Evolutionary conservation across 2,888 invertebrate species (phyloP).

Genomic region (Phyllotreta striolata): DNA sequence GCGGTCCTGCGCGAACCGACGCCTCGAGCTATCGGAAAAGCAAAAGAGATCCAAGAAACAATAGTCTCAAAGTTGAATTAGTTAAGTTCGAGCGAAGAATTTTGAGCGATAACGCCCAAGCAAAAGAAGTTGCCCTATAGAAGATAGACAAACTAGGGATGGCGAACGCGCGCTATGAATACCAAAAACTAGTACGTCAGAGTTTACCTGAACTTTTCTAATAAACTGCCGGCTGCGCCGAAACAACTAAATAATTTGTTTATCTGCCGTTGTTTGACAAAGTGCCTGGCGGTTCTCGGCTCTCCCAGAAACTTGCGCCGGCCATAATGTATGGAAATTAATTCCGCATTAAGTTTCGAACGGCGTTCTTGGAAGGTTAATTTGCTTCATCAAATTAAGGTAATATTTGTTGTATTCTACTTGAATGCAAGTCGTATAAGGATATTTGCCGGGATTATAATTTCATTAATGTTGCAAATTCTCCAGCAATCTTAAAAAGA

Average conservation of each 20-base stretch:
- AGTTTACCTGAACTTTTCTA: slow-evolving; percentile 52
- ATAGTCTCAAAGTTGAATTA: slow-evolving; percentile 63
- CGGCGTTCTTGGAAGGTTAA: slow-evolving; percentile 9
- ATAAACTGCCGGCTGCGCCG: slow-evolving; percentile 47
- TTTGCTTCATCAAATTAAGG: slow-evolving; percentile 10
- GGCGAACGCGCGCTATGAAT: slow-evolving; percentile 51
- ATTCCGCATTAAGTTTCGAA: slow-evolving; percentile 8
- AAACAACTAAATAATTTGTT: slow-evolving; percentile 38
- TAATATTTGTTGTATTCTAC: background rate
- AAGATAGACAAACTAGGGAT: slow-evolving; percentile 54
- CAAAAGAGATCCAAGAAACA: slow-evolving; percentile 49
- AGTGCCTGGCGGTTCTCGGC: slow-evolving; percentile 1
- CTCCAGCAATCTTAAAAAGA: no score
- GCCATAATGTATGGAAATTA: slow-evolving; percentile 18
- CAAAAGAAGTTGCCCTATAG: slow-evolving; percentile 58
- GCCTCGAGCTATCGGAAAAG: slow-evolving; percentile 13
- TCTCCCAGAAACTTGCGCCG: background rate
- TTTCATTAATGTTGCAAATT: no score
- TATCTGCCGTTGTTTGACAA: slow-evolving; percentile 23
- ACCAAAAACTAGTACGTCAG: slow-evolving; percentile 44
- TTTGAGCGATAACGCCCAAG: slow-evolving; percentile 61
- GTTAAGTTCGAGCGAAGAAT: slow-evolving; percentile 62
- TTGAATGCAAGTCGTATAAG: background rate
- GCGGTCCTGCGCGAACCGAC: slow-evolving; percentile 17
- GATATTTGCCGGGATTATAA: no score